A percentile compares a stretch with the other conserved stretches of the same genome.
Evolutionary conservation across 1,140 invertebrate genomes (phyloP).

Genomic region (Zaprionus nigranus): DNA sequence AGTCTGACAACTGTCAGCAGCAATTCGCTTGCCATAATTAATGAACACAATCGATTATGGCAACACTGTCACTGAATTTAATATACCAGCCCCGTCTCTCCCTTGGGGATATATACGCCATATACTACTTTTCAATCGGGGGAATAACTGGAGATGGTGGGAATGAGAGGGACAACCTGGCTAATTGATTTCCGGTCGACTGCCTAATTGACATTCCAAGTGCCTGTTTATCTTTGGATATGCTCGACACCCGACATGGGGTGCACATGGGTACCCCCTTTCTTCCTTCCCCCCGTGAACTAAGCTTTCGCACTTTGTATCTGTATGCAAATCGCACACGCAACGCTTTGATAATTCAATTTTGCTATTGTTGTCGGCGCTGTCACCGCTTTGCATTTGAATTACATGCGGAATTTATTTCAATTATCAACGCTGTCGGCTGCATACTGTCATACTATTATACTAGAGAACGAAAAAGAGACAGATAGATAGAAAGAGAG

Average conservation of each 20-base stretch:
- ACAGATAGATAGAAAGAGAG: background rate
- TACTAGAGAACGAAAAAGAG: background rate
- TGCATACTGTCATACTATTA: slow-evolving; percentile 10
- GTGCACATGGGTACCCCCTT: background rate
- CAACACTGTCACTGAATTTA: slow-evolving; percentile 31
- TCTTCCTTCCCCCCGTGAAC: background rate
- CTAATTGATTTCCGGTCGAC: slow-evolving; percentile 68
- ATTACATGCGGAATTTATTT: slow-evolving; percentile 75
- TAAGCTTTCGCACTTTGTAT: slow-evolving; percentile 24
- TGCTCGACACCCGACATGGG: slow-evolving; percentile 11
- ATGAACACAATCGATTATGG: slow-evolving; percentile 43
- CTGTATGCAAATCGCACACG: slow-evolving; percentile 53
- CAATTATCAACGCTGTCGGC: slow-evolving; percentile 60
- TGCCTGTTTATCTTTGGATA: slow-evolving; percentile 43
- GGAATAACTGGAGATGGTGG: background rate
- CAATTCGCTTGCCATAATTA: slow-evolving; percentile 38
- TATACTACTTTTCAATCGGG: slow-evolving; percentile 30
- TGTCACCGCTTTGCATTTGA: slow-evolving; percentile 63
- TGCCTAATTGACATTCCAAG: slow-evolving; percentile 52
- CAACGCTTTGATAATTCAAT: slow-evolving; percentile 69
- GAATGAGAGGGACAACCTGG: slow-evolving; percentile 6
- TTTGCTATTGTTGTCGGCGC: slow-evolving; percentile 66
- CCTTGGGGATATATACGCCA: slow-evolving; percentile 1
- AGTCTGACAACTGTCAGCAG: slow-evolving; percentile 16
- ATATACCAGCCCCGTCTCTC: slow-evolving; percentile 6